phyloP scores from a whole-genome alignment of 2,888 invertebrate genomes.

The Trachelus stipa region DNA sequence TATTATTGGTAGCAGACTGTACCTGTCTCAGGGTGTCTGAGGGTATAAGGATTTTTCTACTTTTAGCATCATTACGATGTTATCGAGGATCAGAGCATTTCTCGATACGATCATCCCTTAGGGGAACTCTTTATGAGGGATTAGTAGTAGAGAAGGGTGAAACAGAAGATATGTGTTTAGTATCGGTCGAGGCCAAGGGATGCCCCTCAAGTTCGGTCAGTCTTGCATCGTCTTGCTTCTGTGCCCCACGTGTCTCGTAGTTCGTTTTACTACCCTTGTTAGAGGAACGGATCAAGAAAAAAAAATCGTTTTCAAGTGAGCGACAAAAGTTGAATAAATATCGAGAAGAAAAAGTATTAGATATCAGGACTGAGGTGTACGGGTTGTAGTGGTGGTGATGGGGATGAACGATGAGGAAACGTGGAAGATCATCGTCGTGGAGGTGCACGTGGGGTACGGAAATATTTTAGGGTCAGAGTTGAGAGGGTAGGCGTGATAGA shows the following conservation, averaged over 20 bases:
- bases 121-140: background rate
- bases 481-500: background rate
- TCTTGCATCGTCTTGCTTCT: slow-evolving; percentile 58
- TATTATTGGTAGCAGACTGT: background rate
- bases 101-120: background rate
- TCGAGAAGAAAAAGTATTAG: background rate
- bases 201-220: slow-evolving; percentile 65
- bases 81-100: background rate
- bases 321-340: background rate
- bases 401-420: slow-evolving; percentile 4
- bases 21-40: background rate
- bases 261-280: background rate
- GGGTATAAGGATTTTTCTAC: background rate
- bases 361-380: background rate
- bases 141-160: background rate
- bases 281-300: background rate
- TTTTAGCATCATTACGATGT: background rate
- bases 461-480: slow-evolving; percentile 17
- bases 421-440: slow-evolving; percentile 15
- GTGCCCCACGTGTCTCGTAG: slow-evolving; percentile 49
- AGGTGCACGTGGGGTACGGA: slow-evolving; percentile 27
- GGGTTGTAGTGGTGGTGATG: slow-evolving; percentile 4
- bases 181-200: slow-evolving; percentile 64
- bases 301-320: background rate
- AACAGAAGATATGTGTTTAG: slow-evolving; percentile 54